These are phyloP conservation scores for Tethea ocularis DNA, from an alignment of 2,888 invertebrate genomes.

Conservation along the genomic window DNA sequence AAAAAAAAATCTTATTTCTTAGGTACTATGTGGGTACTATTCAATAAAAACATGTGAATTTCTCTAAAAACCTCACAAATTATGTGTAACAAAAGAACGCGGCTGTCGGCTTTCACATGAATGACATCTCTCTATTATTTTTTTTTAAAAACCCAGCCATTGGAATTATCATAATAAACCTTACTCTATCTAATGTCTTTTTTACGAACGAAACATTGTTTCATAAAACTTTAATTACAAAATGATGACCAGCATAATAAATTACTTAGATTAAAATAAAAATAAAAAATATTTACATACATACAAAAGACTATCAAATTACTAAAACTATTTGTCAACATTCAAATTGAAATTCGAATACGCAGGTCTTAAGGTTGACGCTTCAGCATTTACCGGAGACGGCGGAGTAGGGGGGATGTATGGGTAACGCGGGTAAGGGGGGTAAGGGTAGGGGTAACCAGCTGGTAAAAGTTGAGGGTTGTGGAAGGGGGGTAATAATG, in stretches of 20 bases:
- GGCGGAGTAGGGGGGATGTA: conserved; percentile 81
- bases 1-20: too few species aligned
- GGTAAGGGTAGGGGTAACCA: conserved; percentile 84
- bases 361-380: conserved; percentile 73
- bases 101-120: too few species aligned
- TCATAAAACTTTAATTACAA: conserved; percentile 21
- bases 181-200: conserved; percentile 19
- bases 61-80: too few species aligned
- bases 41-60: too few species aligned
- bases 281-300: conserved; percentile 18
- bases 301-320: conserved; percentile 22
- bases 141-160: too few species aligned
- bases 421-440: conserved; percentile 78
- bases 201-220: conserved; percentile 1
- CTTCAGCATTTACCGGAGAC: conserved; percentile 69
- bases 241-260: conserved; percentile 37
- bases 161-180: not conserved
- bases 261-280: conserved; percentile 26
- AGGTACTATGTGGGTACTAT: too few species aligned
- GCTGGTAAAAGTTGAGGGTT: conserved; percentile 84
- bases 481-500: conserved; percentile 81
- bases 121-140: too few species aligned
- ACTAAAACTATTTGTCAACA: conserved; percentile 67
- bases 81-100: too few species aligned
- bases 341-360: conserved; percentile 78